Conservation (phyloP, 2,797 vertebrate species). For the Novumbra hubbsi region DNA sequence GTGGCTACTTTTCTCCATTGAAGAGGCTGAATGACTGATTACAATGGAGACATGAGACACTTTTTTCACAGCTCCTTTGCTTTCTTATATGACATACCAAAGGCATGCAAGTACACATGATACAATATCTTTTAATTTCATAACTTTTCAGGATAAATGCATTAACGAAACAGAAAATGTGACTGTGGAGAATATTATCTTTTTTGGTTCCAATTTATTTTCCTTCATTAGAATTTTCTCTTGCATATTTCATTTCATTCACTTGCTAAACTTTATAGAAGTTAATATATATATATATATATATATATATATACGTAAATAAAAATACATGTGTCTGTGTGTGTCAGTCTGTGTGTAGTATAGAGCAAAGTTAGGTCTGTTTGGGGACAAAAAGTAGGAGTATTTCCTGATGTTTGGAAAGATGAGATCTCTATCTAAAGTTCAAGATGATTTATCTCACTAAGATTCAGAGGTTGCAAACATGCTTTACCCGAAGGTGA, state of each 20-base stretch:
- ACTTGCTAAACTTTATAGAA: background rate
- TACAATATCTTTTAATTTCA: no score
- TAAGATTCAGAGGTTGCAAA: constrained; percentile 8
- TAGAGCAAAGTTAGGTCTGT: background rate
- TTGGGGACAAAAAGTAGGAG: background rate
- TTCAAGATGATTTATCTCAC: constrained; percentile 10
- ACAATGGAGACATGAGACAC: no score
- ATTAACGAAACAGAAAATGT: background rate
- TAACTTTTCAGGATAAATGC: no score
- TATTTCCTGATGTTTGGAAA: background rate
- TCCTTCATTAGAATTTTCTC: background rate
- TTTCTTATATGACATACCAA: no score
- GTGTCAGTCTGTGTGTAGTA: constrained; percentile 9
- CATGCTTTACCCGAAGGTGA: constrained; percentile 1
- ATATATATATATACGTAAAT: no score
- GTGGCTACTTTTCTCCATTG: no score
- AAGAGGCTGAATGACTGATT: no score
- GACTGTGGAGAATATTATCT: background rate
- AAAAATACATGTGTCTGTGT: background rate
- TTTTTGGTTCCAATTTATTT: background rate
- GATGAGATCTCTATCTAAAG: constrained; percentile 10
- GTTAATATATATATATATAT: background rate
- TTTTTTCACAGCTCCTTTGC: no score
- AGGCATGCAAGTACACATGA: no score
- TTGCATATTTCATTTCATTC: background rate